phyloP scores from a whole-genome alignment of 2,888 invertebrate species.

The Electrophaes corylata region DNA sequence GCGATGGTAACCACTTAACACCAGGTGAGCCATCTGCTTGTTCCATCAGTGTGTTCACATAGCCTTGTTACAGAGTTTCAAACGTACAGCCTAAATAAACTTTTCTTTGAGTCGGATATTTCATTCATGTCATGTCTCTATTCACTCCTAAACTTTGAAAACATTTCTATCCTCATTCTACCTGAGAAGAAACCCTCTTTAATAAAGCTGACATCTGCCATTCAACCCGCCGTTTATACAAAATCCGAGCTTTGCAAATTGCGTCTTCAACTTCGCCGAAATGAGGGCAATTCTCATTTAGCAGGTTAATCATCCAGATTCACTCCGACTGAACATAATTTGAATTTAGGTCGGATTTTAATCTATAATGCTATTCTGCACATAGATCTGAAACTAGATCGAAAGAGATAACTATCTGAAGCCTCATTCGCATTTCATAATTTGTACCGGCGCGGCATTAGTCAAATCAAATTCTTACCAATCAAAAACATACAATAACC shows the following conservation, averaged over 20 bases:
- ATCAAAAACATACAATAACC: too few species aligned
- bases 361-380: neutral
- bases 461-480: too few species aligned
- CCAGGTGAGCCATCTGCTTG: too few species aligned
- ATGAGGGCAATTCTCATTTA: conserved; percentile 25
- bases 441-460: too few species aligned
- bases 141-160: neutral
- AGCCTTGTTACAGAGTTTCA: too few species aligned
- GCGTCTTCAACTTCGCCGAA: conserved; percentile 16
- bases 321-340: conserved; percentile 18
- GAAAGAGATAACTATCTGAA: neutral
- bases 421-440: neutral
- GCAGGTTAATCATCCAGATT: conserved; percentile 28
- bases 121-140: neutral
- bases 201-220: conserved; percentile 13
- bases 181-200: neutral
- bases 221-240: conserved; percentile 6
- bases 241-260: conserved; percentile 15
- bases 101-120: neutral
- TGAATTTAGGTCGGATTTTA: conserved; percentile 20
- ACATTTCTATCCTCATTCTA: neutral
- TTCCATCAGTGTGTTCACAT: too few species aligned
- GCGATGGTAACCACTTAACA: too few species aligned
- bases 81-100: neutral
- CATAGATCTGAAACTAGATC: conserved; percentile 1